These are phyloP conservation scores for Calcarius ornatus DNA, from an alignment of 2,113 vertebrate genomes.

Conservation along the genomic window DNA sequence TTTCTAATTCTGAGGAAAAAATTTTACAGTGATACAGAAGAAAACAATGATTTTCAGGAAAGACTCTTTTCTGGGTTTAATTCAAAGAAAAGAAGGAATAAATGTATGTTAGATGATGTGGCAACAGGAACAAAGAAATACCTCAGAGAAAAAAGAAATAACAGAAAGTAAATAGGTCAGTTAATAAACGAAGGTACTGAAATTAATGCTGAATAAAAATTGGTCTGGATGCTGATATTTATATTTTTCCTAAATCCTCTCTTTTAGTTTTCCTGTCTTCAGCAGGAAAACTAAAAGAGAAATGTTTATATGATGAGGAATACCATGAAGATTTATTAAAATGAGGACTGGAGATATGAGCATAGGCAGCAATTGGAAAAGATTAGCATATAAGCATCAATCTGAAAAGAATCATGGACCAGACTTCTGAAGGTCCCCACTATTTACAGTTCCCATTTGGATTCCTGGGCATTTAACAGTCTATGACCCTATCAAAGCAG, in stretches of 20 bases:
- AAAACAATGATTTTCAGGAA: neutral
- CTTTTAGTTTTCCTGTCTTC: too few relatives aligned
- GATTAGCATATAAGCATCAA: neutral
- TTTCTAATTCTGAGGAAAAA: neutral
- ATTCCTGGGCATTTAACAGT: neutral
- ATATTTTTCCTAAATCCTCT: neutral
- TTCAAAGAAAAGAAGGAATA: neutral
- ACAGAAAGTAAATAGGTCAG: slow-evolving; percentile 26
- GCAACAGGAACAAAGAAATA: neutral
- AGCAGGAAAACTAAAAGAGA: neutral
- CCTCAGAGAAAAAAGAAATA: slow-evolving; percentile 3
- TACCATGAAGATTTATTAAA: neutral
- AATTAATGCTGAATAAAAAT: neutral
- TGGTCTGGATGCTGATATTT: neutral
- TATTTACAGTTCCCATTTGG: neutral
- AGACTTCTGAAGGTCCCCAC: neutral
- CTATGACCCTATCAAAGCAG: neutral
- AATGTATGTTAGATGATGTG: neutral
- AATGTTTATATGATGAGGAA: neutral
- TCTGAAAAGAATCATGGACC: neutral
- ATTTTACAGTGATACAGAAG: neutral
- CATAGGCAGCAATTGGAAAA: neutral
- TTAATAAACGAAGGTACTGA: slow-evolving; percentile 6
- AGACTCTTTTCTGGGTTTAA: neutral
- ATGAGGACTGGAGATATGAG: neutral